Conservation (phyloP, 2,113 vertebrate species). For the Drymodes brunneopygia region DNA sequence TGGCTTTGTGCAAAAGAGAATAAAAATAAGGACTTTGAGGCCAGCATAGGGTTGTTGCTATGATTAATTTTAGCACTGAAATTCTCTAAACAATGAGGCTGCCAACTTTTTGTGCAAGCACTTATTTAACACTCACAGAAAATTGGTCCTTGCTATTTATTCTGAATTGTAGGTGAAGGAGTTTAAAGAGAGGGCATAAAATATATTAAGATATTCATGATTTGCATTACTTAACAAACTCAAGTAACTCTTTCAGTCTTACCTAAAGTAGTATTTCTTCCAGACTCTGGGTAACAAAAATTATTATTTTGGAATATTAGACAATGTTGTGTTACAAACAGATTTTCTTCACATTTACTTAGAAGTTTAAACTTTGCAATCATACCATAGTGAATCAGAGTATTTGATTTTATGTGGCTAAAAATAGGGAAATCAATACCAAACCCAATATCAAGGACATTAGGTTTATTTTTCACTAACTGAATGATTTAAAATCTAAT, state of each 20-base stretch:
- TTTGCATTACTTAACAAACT: background rate
- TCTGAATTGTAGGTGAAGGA: background rate
- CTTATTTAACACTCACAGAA: background rate
- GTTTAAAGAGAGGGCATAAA: background rate
- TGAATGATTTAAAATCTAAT: background rate
- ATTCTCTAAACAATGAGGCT: background rate
- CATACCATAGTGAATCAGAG: background rate
- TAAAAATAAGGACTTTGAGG: background rate
- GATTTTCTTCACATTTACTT: background rate
- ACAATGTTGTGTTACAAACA: background rate
- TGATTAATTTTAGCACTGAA: background rate
- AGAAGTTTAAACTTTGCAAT: background rate
- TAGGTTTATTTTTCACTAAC: background rate
- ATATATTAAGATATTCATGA: background rate
- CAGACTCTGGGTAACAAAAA: background rate
- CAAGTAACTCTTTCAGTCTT: background rate
- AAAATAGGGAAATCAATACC: constrained; percentile 2
- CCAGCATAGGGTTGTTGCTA: background rate
- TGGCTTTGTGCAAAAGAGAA: background rate
- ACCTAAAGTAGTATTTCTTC: background rate
- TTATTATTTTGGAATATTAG: background rate
- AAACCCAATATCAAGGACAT: background rate
- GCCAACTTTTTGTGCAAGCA: background rate
- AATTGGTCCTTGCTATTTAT: background rate
- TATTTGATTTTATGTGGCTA: background rate